Evolutionary conservation across 2,888 invertebrate genomes (phyloP), one percentile per base, ranked within the genome.

Genomic region (Icerya purchasi): DNA sequence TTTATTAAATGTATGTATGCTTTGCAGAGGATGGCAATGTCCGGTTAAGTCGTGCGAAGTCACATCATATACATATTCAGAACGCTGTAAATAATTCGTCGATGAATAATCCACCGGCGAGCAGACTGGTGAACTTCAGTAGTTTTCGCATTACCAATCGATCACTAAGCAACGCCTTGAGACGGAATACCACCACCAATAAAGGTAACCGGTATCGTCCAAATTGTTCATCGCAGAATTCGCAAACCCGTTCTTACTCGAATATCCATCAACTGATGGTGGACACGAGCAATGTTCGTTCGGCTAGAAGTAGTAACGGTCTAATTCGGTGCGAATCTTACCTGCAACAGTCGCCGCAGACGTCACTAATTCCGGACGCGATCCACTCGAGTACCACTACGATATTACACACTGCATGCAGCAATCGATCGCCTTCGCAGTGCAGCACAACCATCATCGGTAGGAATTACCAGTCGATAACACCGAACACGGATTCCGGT

Each of bases 1-100:
- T n/a, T n/a, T n/a, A n/a, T n/a, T n/a, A n/a, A n/a, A n/a, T n/a
- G n/a, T 23, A 25, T 23, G 50, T 57, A 51, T 21, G n/a, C 56
- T 54, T 62, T 52, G 18, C 63, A 71, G 72, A 71, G 70, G 70
- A 69, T 68, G 70, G 71, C 70, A 68, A 70, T 69, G 70, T 70
- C 69, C 70, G 72, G 69, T 70, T 72, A 69, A 72, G 72, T 68
- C 71, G 72, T 68, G 72, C 71, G 68, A 71, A 69, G 68, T 70
- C 66, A 22, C 67, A 67, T 21, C 65, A 65, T 59, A 64, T 65
- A 21, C 64, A 66, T 20, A 64, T 67, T 22, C 56, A 53, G 21
- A 58, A 55, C 24, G 14, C 36, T 36, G 14, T 36, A 36, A 36
- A 36, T 36, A 36, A 36, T 36, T 36, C 36, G 5, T 36, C 36